Conservation (phyloP, 2,888 invertebrate genomes). For the Rotaria macrura region DNA sequence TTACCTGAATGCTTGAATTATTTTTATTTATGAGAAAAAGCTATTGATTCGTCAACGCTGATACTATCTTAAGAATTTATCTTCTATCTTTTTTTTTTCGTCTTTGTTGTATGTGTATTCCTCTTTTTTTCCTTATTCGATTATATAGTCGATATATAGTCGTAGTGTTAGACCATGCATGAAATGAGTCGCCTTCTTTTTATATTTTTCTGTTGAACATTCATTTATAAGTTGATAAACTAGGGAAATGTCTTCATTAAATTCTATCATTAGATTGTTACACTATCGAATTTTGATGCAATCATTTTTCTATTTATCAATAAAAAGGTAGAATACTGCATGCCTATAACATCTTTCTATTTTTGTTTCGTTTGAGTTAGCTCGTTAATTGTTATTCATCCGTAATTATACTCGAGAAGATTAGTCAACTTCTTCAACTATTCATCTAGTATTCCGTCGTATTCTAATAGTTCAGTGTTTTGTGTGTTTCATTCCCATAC, state of each 20-base stretch:
- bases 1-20: too few species aligned
- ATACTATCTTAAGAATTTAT: too few species aligned
- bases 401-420: not conserved
- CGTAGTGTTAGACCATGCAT: not conserved
- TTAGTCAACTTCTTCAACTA: not conserved
- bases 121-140: not conserved
- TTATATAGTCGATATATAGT: not conserved
- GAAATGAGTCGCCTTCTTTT: not conserved
- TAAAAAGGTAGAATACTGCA: not conserved
- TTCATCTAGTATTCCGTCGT: not conserved
- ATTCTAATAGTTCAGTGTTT: too few species aligned
- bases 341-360: not conserved
- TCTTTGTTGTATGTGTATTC: not conserved
- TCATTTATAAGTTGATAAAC: not conserved
- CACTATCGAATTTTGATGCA: not conserved
- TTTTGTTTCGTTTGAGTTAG: not conserved
- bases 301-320: not conserved
- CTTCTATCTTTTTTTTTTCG: too few species aligned
- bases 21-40: too few species aligned
- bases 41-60: too few species aligned
- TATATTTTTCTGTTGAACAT: not conserved
- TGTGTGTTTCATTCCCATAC: not conserved
- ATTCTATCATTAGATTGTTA: not conserved
- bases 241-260: not conserved
- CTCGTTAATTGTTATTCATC: too few species aligned